Evolutionary conservation across 1,140 invertebrate genomes (phyloP), one percentile per base, ranked within the genome.

Genomic region (Ditylenchus dipsaci): DNA sequence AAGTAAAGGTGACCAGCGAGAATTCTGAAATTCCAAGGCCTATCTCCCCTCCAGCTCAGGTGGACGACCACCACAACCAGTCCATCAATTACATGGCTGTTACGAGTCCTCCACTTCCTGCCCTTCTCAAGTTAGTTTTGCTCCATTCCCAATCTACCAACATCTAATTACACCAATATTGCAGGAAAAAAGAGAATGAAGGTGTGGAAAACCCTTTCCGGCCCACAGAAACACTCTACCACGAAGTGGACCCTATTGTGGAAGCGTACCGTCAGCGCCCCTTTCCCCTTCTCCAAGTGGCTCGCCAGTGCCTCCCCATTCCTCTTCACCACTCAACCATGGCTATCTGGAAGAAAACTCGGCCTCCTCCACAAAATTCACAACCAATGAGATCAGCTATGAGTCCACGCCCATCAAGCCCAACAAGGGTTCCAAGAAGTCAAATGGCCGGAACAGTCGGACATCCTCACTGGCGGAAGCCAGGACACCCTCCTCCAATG

Each of bases 211-310:
- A 77, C 49, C 76, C 76, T 33, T 77, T 77, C 58, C 74, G 76
- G 33, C 76, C 76, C 21, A 53, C 79, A 15, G 77, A 77, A 21
- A 19, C 43, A 15, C 72, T 77, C 17, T 79, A 77, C 33, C 77
- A 77, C 60, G 77, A 77, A 63, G 76, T 77, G 3, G 76, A 77
- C 45, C 77, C 76, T 1, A 77, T 77, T 42, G 77, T 77, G 33
- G 77, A 77, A 49, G 66, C 65, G 13, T 77, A 77, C 29, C 43
- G 70, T 17, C 77, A 68, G 42, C 30, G 66, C 38, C 76, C 76
- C 21, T 77, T 76, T 60, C 76, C 76, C 72, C 76, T 33, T 78
- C 75, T 17, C 76, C 76, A 1, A 67, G 61, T n/a, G 68, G 73
- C 5, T 77, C 76, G 23, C 76, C 76, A 19, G 58, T 76, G n/a